A percentile compares a stretch with the other conserved stretches of the same genome.
Evolutionary conservation across 2,113 vertebrate species (phyloP).

Genomic region (Toxostoma redivivum): DNA sequence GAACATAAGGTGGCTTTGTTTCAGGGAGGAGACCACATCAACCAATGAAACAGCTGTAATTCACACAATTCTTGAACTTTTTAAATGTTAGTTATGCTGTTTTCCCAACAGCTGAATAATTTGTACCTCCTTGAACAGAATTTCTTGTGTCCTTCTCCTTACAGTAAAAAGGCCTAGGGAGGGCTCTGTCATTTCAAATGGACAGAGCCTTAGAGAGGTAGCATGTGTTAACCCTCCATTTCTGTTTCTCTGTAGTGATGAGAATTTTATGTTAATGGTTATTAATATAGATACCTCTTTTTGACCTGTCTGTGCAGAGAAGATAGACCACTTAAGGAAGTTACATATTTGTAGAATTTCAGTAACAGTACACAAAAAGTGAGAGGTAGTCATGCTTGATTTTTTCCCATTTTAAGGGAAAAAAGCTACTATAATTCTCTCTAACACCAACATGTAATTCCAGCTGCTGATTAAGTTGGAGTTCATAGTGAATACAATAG

Average conservation of each 20-base stretch:
- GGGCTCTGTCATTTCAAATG: not conserved
- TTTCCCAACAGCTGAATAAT: not conserved
- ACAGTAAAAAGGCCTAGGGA: not conserved
- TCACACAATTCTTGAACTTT: not conserved
- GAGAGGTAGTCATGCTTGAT: not conserved
- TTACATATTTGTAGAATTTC: not conserved
- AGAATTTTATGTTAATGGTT: not conserved
- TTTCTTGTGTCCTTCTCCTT: not conserved
- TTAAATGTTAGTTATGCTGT: not conserved
- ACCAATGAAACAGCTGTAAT: not conserved
- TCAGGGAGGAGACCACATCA: not conserved
- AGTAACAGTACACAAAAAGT: not conserved
- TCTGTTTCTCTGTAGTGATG: not conserved
- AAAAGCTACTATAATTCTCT: not conserved
- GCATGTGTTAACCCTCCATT: not conserved
- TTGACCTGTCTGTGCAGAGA: not conserved
- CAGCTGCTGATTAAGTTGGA: not conserved
- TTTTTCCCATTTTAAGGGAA: not conserved
- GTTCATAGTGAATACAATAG: not conserved
- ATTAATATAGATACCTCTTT: not conserved
- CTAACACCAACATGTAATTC: not conserved
- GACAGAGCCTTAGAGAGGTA: not conserved
- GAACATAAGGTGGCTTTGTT: not conserved
- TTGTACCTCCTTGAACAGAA: not conserved
- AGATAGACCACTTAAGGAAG: not conserved